These are phyloP conservation scores for Troides helena DNA, from an alignment of 2,888 invertebrate genomes.

Conservation along the genomic window DNA sequence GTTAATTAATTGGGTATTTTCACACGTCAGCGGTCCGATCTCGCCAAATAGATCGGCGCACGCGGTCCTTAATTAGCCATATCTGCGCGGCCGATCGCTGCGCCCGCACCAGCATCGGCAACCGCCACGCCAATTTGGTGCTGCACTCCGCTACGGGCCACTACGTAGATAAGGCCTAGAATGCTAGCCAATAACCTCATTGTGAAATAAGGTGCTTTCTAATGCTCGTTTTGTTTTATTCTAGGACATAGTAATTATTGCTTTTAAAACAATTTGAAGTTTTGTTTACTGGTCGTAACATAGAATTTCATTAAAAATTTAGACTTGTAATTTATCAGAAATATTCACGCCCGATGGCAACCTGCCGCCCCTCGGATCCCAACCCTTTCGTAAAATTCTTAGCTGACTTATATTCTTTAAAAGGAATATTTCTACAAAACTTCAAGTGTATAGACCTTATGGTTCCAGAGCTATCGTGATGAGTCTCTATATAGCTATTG, in stretches of 20 bases:
- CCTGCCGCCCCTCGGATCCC: too few species aligned
- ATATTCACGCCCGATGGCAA: too few species aligned
- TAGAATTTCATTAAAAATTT: not conserved
- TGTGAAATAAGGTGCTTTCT: slow-evolving; percentile 71
- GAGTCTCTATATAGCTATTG: too few species aligned
- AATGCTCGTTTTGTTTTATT: slow-evolving; percentile 59
- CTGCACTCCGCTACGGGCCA: slow-evolving; percentile 66
- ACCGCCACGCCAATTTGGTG: slow-evolving; percentile 78
- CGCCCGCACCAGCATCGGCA: slow-evolving; percentile 69
- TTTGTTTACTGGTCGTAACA: not conserved
- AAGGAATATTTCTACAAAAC: too few species aligned
- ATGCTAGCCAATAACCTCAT: slow-evolving; percentile 78
- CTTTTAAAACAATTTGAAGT: slow-evolving; percentile 38
- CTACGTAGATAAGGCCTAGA: slow-evolving; percentile 69
- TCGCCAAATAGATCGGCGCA: slow-evolving; percentile 77
- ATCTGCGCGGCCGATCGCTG: slow-evolving; percentile 69
- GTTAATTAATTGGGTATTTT: slow-evolving; percentile 81
- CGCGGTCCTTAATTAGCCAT: slow-evolving; percentile 77
- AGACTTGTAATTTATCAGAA: too few species aligned
- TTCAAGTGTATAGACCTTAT: too few species aligned
- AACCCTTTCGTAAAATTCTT: too few species aligned
- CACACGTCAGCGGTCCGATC: slow-evolving; percentile 79
- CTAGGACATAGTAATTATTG: slow-evolving; percentile 39
- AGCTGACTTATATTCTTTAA: too few species aligned
- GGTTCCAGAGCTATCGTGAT: too few species aligned